phyloP scores from a whole-genome alignment of 2,888 invertebrate genomes.

The Prosapia bicincta region DNA sequence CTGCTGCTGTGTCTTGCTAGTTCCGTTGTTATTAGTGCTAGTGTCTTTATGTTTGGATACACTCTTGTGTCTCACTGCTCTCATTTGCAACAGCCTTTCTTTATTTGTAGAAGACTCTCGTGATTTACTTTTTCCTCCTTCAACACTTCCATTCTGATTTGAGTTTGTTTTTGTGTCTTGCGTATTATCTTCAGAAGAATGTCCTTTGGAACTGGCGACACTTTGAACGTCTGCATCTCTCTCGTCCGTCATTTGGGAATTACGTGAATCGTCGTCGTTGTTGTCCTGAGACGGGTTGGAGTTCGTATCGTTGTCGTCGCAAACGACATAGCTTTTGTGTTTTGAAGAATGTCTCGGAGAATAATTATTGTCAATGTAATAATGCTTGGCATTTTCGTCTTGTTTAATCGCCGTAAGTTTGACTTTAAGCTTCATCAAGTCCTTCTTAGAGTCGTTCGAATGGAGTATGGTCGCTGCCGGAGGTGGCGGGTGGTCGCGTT shows the following conservation, averaged over 20 bases:
- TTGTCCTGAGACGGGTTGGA: slow-evolving; percentile 9
- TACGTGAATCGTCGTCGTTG: slow-evolving; percentile 17
- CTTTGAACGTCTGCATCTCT: slow-evolving; percentile 12
- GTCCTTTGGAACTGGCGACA: slow-evolving; percentile 15
- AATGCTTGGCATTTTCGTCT: slow-evolving; percentile 29
- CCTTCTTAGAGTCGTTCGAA: slow-evolving; percentile 36
- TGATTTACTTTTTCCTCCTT: not conserved
- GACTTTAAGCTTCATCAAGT: slow-evolving; percentile 40
- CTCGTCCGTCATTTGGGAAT: slow-evolving; percentile 17
- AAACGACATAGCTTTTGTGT: slow-evolving; percentile 19
- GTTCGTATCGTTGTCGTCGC: slow-evolving; percentile 18
- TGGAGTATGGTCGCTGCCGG: slow-evolving; percentile 40
- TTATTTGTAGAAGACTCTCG: slow-evolving; percentile 38
- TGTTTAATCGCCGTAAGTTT: slow-evolving; percentile 37
- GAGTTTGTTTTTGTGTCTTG: not conserved
- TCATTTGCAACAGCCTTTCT: slow-evolving; percentile 48
- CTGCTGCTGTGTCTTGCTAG: slow-evolving; percentile 10
- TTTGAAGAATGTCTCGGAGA: slow-evolving; percentile 20
- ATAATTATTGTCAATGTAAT: slow-evolving; percentile 25
- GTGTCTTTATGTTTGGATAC: slow-evolving; percentile 10
- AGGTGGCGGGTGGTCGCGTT: slow-evolving; percentile 35
- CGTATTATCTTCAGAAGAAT: not conserved
- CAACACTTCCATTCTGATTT: slow-evolving; percentile 6
- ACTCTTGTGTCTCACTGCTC: slow-evolving; percentile 47
- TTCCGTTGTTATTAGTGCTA: not conserved